phyloP scores from a whole-genome alignment of 2,113 vertebrate species.

The Orcinus orca region DNA sequence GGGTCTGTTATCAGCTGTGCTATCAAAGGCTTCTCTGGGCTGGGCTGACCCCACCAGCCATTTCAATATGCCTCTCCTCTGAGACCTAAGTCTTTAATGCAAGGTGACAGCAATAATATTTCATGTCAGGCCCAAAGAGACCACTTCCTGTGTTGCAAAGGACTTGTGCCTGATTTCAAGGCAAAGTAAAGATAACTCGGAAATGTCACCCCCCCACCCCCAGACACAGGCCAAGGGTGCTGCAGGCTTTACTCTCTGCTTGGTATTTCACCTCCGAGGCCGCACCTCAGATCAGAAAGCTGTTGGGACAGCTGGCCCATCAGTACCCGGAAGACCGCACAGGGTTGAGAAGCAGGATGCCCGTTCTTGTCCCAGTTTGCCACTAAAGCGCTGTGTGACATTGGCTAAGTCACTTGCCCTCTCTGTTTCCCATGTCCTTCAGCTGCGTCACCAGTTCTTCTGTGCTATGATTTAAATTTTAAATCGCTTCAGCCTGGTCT shows the following conservation, averaged over 20 bases:
- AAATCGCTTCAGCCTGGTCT: not conserved
- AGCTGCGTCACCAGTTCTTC: not conserved
- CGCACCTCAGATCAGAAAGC: fast-evolving
- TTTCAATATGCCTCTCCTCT: conserved; percentile 5
- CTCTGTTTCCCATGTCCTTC: not conserved
- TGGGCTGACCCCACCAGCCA: conserved; percentile 59
- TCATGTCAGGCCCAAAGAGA: conserved; percentile 75
- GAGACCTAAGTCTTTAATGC: conserved; percentile 64
- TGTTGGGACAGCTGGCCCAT: not conserved
- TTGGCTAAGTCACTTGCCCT: not conserved
- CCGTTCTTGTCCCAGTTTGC: fast-evolving
- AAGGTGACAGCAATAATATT: conserved; percentile 74
- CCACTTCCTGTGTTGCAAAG: conserved; percentile 76
- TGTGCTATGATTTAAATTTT: not conserved
- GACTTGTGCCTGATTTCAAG: conserved; percentile 72
- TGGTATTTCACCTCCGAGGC: not conserved
- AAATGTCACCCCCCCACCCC: conserved; percentile 28
- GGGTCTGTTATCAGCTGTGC: conserved; percentile 61
- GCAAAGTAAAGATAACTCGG: conserved; percentile 68
- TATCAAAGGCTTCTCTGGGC: conserved; percentile 59
- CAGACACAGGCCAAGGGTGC: not conserved
- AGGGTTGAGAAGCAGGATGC: not conserved
- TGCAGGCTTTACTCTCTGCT: not conserved
- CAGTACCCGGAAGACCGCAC: not conserved
- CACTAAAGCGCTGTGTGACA: not conserved